Evolutionary conservation across 2,113 vertebrate genomes (phyloP).

Genomic region (Pituophis catenifer): DNA sequence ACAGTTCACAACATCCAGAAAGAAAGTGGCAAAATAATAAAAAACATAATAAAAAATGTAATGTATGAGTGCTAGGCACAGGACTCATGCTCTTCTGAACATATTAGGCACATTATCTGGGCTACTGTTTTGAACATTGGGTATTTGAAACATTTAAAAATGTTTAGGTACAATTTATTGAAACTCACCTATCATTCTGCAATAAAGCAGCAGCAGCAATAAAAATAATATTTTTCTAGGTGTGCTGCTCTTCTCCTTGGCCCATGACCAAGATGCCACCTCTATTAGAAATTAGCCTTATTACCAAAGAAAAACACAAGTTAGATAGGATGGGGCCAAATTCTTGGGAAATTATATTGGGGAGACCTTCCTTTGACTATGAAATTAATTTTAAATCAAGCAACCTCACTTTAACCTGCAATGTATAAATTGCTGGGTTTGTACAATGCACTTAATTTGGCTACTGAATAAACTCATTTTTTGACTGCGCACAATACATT

Average conservation of each 20-base stretch:
- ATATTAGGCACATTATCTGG: too few species aligned
- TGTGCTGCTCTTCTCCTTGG: neutral
- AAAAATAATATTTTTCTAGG: too few species aligned
- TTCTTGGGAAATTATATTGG: neutral
- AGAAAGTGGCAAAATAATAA: neutral
- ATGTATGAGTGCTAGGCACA: too few species aligned
- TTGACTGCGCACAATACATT: neutral
- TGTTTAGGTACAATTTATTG: too few species aligned
- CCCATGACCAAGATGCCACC: neutral
- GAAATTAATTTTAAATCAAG: neutral
- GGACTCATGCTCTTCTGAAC: too few species aligned
- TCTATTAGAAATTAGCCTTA: neutral
- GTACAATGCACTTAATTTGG: neutral
- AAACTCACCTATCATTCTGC: too few species aligned
- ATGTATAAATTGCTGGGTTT: neutral
- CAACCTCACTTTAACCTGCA: neutral
- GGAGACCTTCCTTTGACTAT: neutral
- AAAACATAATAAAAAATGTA: neutral
- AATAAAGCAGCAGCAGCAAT: too few species aligned
- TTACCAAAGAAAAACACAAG: neutral
- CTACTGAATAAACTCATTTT: neutral
- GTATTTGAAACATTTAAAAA: too few species aligned
- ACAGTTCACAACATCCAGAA: neutral
- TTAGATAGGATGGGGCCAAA: neutral
- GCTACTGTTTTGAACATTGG: too few species aligned